Evolutionary conservation across 2,113 vertebrate species (phyloP).

Genomic region (Nyctibius bracteatus): DNA sequence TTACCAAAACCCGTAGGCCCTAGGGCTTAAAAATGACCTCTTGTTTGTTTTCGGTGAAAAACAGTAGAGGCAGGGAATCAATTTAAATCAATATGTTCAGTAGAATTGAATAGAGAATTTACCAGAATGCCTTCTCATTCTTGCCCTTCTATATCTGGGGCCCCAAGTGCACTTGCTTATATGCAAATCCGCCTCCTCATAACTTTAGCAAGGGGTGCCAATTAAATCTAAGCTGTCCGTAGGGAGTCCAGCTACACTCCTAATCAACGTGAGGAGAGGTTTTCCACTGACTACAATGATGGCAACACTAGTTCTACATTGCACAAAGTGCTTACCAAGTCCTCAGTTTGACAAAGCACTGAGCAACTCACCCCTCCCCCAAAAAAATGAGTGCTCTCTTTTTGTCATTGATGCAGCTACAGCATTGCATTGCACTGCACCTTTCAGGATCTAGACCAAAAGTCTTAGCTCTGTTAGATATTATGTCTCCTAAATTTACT

Average conservation of each 20-base stretch:
- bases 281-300: not conserved
- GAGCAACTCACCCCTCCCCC: not conserved
- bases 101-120: conserved; percentile 1
- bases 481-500: not conserved
- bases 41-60: conserved; percentile 49
- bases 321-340: not conserved
- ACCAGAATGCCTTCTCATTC: not conserved
- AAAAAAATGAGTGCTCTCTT: not conserved
- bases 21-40: conserved; percentile 39
- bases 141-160: not conserved
- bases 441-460: not conserved
- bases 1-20: conserved; percentile 18
- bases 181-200: not conserved
- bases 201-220: not conserved
- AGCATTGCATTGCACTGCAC: not conserved
- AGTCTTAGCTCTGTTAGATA: not conserved
- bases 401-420: not conserved
- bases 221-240: not conserved
- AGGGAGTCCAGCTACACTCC: not conserved
- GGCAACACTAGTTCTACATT: not conserved
- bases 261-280: not conserved
- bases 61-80: conserved; percentile 36
- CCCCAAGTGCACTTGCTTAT: not conserved
- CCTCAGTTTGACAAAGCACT: not conserved
- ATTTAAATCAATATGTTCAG: conserved; percentile 56